Evolutionary conservation across 2,113 vertebrate genomes (phyloP).

Genomic region (Cyphomyrus discorhynchus): DNA sequence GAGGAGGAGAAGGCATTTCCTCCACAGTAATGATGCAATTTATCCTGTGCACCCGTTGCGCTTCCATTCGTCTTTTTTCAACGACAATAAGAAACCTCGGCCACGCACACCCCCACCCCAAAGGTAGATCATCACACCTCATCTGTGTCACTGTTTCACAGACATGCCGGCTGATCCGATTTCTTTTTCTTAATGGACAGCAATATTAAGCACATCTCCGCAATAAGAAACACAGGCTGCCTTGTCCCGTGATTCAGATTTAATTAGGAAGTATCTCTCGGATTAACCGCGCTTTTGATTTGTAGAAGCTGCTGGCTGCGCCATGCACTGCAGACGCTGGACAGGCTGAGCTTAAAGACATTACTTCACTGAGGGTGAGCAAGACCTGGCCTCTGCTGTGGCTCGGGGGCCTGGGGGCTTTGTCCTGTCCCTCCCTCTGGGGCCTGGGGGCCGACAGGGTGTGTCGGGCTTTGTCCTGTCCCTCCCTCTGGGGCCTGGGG

Average conservation of each 20-base stretch:
- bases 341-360: background rate
- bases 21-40: background rate
- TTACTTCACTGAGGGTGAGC: background rate
- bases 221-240: background rate
- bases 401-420: background rate
- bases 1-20: background rate
- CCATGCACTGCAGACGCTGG: background rate
- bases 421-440: no score
- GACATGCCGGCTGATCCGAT: background rate
- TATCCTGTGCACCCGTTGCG: background rate
- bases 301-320: background rate
- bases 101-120: background rate
- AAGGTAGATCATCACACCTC: background rate
- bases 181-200: background rate
- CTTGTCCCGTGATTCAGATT: background rate
- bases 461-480: no score
- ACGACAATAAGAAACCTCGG: background rate
- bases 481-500: no score
- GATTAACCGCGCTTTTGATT: background rate
- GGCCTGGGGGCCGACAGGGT: no score
- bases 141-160: background rate
- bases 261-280: background rate
- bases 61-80: background rate
- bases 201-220: background rate
- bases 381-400: background rate